phyloP scores from a whole-genome alignment of 2,888 invertebrate species.

The Carabus problematicus region DNA sequence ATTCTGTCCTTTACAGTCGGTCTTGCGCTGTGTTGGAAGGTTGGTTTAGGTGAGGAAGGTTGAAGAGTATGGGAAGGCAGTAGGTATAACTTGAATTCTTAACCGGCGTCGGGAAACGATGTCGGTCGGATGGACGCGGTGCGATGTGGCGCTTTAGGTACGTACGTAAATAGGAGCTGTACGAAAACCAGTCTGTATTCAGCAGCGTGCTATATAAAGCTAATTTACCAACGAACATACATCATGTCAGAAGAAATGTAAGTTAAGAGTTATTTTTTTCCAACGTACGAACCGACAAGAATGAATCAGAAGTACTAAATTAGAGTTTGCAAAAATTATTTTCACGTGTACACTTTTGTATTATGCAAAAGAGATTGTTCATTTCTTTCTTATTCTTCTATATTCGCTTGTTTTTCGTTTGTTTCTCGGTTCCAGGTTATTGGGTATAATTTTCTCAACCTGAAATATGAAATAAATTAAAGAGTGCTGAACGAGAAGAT shows the following conservation, averaged over 20 bases:
- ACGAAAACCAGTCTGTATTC: conserved; percentile 21
- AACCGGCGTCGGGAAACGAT: conserved; percentile 15
- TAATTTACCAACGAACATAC: conserved; percentile 37
- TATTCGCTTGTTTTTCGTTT: neutral
- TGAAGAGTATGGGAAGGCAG: too few species aligned
- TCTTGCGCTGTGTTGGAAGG: too few species aligned
- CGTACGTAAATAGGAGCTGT: too few species aligned
- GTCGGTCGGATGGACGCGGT: neutral
- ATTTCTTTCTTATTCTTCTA: conserved; percentile 14
- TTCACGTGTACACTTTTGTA: conserved; percentile 32
- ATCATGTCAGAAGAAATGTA: conserved; percentile 36
- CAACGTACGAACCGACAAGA: conserved; percentile 15
- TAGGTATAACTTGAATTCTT: conserved; percentile 4
- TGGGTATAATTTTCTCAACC: too few species aligned
- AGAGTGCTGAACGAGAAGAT: too few species aligned
- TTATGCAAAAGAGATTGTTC: conserved; percentile 21
- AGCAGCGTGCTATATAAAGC: conserved; percentile 33
- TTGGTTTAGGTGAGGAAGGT: too few species aligned
- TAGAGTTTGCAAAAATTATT: conserved; percentile 38
- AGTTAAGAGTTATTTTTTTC: conserved; percentile 34
- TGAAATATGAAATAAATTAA: too few species aligned
- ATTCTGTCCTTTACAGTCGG: conserved; percentile 16
- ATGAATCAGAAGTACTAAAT: conserved; percentile 26
- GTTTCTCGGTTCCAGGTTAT: too few species aligned
- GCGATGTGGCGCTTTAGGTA: too few species aligned